Evolutionary conservation across 2,113 vertebrate genomes (phyloP), one percentile per base, ranked within the genome.

Genomic region (Sinocyclocheilus anophthalmus): DNA sequence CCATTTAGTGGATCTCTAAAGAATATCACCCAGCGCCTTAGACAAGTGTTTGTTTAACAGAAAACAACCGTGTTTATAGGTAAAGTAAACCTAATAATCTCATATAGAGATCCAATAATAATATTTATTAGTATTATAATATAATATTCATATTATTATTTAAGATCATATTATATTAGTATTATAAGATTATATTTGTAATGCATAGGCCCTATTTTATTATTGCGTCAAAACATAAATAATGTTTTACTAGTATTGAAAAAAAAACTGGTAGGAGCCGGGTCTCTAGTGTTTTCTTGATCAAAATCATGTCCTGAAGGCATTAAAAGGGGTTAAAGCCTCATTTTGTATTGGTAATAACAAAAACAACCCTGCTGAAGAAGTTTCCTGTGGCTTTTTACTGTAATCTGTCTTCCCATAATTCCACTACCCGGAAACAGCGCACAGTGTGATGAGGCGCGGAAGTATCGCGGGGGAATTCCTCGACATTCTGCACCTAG

Each of bases 401-500:
- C 5, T 37, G 45, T 50, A 48, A 48, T 22, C 14, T 20, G 22
- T 50, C 39, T 72, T 83, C 81, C 79, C 79, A 86, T 45, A 72
- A 80, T 76, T 72, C 81, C 50, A 10, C 67, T 48, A 50, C 73
- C n/a, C 67, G 72, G 76, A 65, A 85, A 39, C 59, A 50, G 57
- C 12, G 65, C 30, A 50, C 8, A 26, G 45, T 75, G 73, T 83
- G 72, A 85, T 87, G 83, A 87, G 83, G 88, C 88, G 90, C 92
- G 94, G 92, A 93, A 93, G 82, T 33, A 90, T n/a, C 88, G 88
- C 87, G 91, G 93, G 88, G 93, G 91, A 90, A 90, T 94, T 94
- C 88, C 88, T 89, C 57, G 22, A 86, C 85, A 85, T 81, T 78
- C 9, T 37, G 81, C 45, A 16, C 65, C 48, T 72, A n/a, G 72